Conservation (phyloP, 2,797 vertebrate species). For the Serranus cabrilla region DNA sequence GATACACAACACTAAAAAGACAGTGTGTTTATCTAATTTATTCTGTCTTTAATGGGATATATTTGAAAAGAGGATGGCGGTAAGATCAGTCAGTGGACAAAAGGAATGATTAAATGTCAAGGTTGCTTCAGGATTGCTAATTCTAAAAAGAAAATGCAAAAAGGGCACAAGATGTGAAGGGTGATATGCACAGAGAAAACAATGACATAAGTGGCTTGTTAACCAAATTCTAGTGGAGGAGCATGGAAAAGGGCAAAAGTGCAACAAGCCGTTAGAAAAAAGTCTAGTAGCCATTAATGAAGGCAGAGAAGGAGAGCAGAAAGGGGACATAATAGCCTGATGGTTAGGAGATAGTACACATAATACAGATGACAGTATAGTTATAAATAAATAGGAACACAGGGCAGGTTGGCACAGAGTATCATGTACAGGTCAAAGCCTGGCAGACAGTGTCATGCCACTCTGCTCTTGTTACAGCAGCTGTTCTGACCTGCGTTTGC, state of each 20-base stretch:
- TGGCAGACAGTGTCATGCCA: slow-evolving; percentile 9
- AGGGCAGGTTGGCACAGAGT: slow-evolving; percentile 13
- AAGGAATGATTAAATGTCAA: slow-evolving; percentile 52
- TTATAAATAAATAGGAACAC: slow-evolving; percentile 53
- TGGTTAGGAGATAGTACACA: slow-evolving; percentile 13
- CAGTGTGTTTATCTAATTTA: slow-evolving; percentile 36
- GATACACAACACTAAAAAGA: slow-evolving; percentile 29
- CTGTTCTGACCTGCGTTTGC: slow-evolving; percentile 24
- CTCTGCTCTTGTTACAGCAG: slow-evolving; percentile 45
- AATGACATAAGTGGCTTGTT: slow-evolving; percentile 15
- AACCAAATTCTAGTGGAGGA: not conserved
- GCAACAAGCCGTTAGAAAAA: slow-evolving; percentile 1
- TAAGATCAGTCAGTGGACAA: slow-evolving; percentile 28
- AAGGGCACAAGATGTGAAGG: slow-evolving; percentile 16
- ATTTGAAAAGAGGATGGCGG: slow-evolving; percentile 30
- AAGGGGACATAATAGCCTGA: slow-evolving; percentile 6
- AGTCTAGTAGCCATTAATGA: not conserved
- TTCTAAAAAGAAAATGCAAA: slow-evolving; percentile 28
- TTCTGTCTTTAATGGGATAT: slow-evolving; percentile 28
- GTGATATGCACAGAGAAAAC: slow-evolving; percentile 19
- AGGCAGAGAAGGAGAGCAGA: not conserved
- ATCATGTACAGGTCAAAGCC: slow-evolving; percentile 35
- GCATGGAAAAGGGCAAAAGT: slow-evolving; percentile 1
- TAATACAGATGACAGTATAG: slow-evolving; percentile 23
- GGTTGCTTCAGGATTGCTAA: slow-evolving; percentile 10